A percentile compares a stretch with the other conserved stretches of the same genome.
Evolutionary conservation across 1,140 invertebrate genomes (phyloP).

Genomic region (Drosophila kepulauana): DNA sequence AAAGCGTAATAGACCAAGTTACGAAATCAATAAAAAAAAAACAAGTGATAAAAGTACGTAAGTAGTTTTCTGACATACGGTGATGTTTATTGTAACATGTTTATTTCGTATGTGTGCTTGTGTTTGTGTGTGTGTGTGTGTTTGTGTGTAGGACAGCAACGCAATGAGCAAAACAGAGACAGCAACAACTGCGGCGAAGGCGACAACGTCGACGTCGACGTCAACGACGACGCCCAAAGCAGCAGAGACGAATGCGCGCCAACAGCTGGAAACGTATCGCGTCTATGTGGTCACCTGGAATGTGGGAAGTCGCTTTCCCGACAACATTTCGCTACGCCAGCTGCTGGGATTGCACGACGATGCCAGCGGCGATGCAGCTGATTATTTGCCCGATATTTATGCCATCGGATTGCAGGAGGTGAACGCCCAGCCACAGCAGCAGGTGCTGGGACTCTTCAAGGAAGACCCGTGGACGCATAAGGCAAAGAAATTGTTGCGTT

Average conservation of each 20-base stretch:
- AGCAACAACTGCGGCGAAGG: background rate
- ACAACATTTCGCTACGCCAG: slow-evolving; percentile 88
- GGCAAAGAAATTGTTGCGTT: slow-evolving; percentile 89
- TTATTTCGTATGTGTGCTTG: slow-evolving; percentile 17
- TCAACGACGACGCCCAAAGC: slow-evolving; percentile 40
- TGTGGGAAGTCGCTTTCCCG: slow-evolving; percentile 91
- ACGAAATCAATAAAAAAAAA: slow-evolving; percentile 20
- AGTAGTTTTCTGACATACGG: slow-evolving; percentile 20
- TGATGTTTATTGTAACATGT: slow-evolving; percentile 21
- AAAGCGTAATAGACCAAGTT: slow-evolving; percentile 21
- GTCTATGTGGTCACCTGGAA: slow-evolving; percentile 94
- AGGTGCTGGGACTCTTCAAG: slow-evolving; percentile 92
- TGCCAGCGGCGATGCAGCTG: slow-evolving; percentile 81
- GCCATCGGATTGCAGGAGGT: slow-evolving; percentile 95
- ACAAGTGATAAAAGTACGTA: slow-evolving; percentile 30
- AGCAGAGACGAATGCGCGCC: slow-evolving; percentile 35
- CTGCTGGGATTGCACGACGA: slow-evolving; percentile 89
- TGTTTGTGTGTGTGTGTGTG: slow-evolving; percentile 10
- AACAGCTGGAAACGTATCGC: slow-evolving; percentile 68
- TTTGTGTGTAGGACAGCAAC: too few species aligned
- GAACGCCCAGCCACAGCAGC: slow-evolving; percentile 94
- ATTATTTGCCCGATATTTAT: slow-evolving; percentile 92
- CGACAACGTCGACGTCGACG: background rate
- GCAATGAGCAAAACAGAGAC: slow-evolving; percentile 55
- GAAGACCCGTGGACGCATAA: slow-evolving; percentile 94